A percentile compares a stretch with the other conserved stretches of the same genome.
Conservation (phyloP, 2,888 invertebrate genomes). For the Hecatera dysodea region DNA sequence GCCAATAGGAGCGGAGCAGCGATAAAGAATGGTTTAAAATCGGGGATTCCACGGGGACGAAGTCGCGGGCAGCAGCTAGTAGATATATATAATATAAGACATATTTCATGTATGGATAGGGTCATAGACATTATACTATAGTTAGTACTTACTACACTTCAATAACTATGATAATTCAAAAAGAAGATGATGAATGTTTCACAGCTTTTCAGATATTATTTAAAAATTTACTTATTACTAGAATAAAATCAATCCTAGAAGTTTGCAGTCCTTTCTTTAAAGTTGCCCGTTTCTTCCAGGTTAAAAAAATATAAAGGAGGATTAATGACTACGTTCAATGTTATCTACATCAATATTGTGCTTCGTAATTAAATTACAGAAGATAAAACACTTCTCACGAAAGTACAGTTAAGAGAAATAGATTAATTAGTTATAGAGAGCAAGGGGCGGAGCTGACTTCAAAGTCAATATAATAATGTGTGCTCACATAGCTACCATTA, state of each 20-base stretch:
- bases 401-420: slow-evolving; percentile 29
- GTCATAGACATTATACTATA: no score
- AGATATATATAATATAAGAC: no score
- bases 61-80: no score
- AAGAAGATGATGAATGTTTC: no score
- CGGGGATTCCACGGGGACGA: no score
- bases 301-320: background rate
- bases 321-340: slow-evolving; percentile 1
- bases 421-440: slow-evolving; percentile 34
- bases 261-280: background rate
- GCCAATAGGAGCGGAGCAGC: no score
- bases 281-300: background rate
- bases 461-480: slow-evolving; percentile 30
- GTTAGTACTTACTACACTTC: no score
- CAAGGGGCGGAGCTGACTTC: background rate
- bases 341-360: slow-evolving; percentile 34
- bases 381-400: slow-evolving; percentile 37
- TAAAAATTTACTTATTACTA: no score
- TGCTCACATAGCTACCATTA: background rate
- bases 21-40: no score
- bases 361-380: slow-evolving; percentile 16
- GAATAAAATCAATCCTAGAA: background rate
- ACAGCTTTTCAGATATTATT: no score
- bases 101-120: no score
- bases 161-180: no score